A percentile compares a stretch with the other conserved stretches of the same genome.
Conservation (phyloP, 1,140 invertebrate species). For the Saccostrea cuccullata region DNA sequence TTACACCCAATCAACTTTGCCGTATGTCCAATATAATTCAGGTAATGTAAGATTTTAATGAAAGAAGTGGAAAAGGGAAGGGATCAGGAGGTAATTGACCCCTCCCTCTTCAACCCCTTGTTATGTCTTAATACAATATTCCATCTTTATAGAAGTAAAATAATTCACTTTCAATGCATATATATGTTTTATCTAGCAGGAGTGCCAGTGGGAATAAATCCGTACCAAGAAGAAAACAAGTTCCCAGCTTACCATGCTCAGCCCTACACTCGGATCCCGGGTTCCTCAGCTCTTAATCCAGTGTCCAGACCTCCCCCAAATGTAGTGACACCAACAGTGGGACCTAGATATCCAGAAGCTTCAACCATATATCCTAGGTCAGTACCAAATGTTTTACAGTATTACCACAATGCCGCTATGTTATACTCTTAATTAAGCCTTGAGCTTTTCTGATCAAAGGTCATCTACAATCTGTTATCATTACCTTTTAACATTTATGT, state of each 20-base stretch:
- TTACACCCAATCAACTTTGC: background rate
- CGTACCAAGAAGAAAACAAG: background rate
- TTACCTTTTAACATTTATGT: background rate
- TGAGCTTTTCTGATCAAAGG: background rate
- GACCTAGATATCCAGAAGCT: background rate
- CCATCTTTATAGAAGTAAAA: too few relatives aligned
- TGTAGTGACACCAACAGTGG: background rate
- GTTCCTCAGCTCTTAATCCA: background rate
- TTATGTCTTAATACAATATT: too few relatives aligned
- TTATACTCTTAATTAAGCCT: background rate
- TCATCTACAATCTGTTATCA: background rate
- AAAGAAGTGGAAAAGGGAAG: background rate
- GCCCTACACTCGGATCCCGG: background rate
- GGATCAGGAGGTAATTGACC: too few relatives aligned
- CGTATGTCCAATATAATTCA: conserved; percentile 9
- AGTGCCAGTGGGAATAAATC: background rate
- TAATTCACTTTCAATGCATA: background rate
- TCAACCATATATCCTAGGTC: background rate
- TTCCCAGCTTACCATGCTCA: background rate
- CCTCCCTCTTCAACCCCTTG: too few relatives aligned
- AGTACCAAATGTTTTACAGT: background rate
- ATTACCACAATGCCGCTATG: background rate
- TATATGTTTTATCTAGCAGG: background rate
- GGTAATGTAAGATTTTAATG: background rate
- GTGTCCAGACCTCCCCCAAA: background rate